Percentiles rank a stretch among this genome's conserved stretches.
Conservation (phyloP, 92 coral and sea anemone genomes). For the Diadumene lineata region DNA sequence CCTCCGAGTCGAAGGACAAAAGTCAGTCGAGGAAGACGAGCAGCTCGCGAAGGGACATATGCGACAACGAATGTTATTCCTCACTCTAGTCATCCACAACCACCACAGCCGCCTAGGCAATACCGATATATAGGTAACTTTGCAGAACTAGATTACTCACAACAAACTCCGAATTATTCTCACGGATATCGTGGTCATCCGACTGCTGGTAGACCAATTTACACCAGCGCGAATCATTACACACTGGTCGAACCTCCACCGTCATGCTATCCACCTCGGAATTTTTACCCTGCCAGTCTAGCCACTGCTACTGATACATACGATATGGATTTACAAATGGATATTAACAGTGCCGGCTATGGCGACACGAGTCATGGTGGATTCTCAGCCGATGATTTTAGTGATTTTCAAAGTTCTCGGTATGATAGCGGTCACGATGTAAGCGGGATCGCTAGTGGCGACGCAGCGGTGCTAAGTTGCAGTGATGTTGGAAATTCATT, state of each 20-base stretch:
- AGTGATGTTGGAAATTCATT: conserved; percentile 19
- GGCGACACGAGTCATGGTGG: conserved; percentile 65
- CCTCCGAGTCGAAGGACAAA: conserved; percentile 41
- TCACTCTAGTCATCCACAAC: conserved; percentile 11
- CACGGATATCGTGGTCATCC: conserved; percentile 13
- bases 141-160: conserved; percentile 31
- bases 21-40: conserved; percentile 34
- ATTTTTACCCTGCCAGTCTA: conserved; percentile 49
- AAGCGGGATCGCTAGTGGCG: conserved; percentile 27
- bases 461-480: conserved; percentile 24
- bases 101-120: conserved; percentile 32
- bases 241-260: conserved; percentile 14
- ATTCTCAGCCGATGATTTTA: conserved; percentile 66
- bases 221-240: conserved; percentile 19
- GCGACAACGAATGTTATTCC: conserved; percentile 24
- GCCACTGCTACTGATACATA: conserved; percentile 46
- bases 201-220: conserved; percentile 8
- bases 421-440: conserved; percentile 43
- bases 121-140: conserved; percentile 50
- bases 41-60: conserved; percentile 10
- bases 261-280: conserved; percentile 29
- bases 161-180: conserved; percentile 11
- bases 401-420: conserved; percentile 63
- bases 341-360: conserved; percentile 48
- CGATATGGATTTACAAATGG: conserved; percentile 45